These are phyloP conservation scores for Penaeus indicus DNA, from an alignment of 1,140 invertebrate species.

Conservation along the genomic window DNA sequence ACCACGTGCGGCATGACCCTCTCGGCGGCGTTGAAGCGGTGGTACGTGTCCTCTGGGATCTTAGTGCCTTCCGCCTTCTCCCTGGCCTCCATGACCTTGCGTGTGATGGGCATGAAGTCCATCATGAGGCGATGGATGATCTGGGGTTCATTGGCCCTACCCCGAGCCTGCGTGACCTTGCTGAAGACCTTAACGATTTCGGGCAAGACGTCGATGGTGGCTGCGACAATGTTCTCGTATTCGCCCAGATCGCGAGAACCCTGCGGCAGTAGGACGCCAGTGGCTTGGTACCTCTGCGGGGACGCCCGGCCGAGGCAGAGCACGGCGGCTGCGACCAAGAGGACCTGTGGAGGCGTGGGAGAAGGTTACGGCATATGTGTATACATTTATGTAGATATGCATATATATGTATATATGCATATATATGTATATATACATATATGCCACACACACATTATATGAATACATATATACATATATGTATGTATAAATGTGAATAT, in stretches of 20 bases:
- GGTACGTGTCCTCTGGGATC: neutral
- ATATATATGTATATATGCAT: too few species aligned
- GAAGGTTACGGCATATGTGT: too few species aligned
- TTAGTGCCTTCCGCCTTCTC: constrained; percentile 3
- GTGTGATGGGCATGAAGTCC: neutral
- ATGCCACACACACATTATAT: too few species aligned
- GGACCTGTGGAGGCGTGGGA: too few species aligned
- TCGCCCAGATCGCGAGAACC: neutral
- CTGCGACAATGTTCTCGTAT: neutral
- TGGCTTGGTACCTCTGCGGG: too few species aligned
- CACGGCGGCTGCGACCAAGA: too few species aligned
- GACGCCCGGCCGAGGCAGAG: too few species aligned
- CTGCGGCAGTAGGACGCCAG: neutral
- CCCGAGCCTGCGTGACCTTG: neutral
- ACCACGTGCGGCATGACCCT: neutral
- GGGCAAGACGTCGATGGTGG: neutral
- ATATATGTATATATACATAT: too few species aligned
- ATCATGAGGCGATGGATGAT: neutral
- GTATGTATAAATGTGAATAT: too few species aligned
- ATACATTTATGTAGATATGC: too few species aligned
- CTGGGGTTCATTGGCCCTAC: neutral
- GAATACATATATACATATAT: too few species aligned
- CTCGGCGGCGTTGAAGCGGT: constrained; percentile 23
- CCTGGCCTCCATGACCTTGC: constrained; percentile 9
- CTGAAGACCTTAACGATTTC: neutral